These are phyloP conservation scores for Holocentrus rufus DNA, from an alignment of 2,797 vertebrate genomes.

Conservation along the genomic window DNA sequence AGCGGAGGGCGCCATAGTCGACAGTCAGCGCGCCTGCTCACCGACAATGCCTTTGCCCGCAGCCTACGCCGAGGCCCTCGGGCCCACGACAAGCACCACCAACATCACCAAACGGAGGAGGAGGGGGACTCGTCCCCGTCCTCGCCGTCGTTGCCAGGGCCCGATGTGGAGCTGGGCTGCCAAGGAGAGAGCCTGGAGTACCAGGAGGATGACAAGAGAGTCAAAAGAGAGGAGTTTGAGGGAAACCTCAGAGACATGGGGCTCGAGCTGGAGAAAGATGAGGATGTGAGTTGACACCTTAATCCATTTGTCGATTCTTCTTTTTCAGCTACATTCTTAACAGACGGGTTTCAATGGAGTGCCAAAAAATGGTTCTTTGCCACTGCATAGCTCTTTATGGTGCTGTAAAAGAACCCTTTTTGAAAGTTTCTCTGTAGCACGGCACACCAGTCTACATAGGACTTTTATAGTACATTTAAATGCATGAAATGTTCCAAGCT, in stretches of 20 bases:
- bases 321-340: not conserved
- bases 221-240: slow-evolving; percentile 91
- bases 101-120: slow-evolving; percentile 9
- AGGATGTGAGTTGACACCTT: slow-evolving; percentile 84
- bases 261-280: slow-evolving; percentile 92
- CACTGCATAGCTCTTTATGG: no score
- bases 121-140: not conserved
- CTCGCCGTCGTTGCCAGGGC: not conserved
- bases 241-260: slow-evolving; percentile 91
- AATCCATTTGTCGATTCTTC: not conserved
- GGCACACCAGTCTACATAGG: no score
- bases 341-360: no score
- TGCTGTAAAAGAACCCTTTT: no score
- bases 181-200: slow-evolving; percentile 77
- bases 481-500: no score
- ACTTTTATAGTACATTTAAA: no score
- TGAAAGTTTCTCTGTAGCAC: no score
- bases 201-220: slow-evolving; percentile 89
- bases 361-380: no score
- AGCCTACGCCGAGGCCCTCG: slow-evolving; percentile 71
- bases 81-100: not conserved
- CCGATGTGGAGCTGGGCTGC: slow-evolving; percentile 55
- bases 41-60: slow-evolving; percentile 78
- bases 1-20: slow-evolving; percentile 72
- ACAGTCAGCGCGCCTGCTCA: slow-evolving; percentile 76